These are phyloP conservation scores for Metaphire vulgaris DNA, from an alignment of 1,140 invertebrate genomes.

Conservation along the genomic window DNA sequence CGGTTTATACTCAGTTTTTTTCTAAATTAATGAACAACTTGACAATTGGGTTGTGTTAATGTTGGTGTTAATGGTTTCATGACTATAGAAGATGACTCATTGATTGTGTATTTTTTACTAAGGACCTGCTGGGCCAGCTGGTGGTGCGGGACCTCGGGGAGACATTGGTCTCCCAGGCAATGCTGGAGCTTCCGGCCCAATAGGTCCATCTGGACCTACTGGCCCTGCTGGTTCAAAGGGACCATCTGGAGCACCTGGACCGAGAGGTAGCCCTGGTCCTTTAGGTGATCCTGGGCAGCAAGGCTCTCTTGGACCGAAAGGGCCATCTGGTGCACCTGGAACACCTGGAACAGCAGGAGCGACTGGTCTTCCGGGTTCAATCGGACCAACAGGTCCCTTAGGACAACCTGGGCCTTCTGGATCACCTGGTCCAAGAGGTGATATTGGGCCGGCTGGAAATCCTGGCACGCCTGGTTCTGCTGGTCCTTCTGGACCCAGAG, in stretches of 20 bases:
- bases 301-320: background rate
- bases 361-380: background rate
- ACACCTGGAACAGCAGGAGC: slow-evolving; percentile 61
- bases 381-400: slow-evolving; percentile 12
- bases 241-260: slow-evolving; percentile 8
- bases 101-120: background rate
- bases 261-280: background rate
- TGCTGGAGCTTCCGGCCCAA: background rate
- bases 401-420: slow-evolving; percentile 8
- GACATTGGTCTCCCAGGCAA: slow-evolving; percentile 5
- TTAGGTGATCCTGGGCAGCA: slow-evolving; percentile 5
- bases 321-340: slow-evolving; percentile 55
- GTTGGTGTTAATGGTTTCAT: too few species aligned
- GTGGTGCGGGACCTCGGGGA: slow-evolving; percentile 5
- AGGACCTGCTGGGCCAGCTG: slow-evolving; percentile 11
- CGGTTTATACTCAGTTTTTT: too few species aligned
- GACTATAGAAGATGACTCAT: too few species aligned
- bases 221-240: slow-evolving; percentile 16
- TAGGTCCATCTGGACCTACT: background rate
- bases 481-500: slow-evolving; percentile 19
- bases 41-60: too few species aligned
- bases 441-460: slow-evolving; percentile 18
- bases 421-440: slow-evolving; percentile 26
- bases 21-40: too few species aligned
- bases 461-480: slow-evolving; percentile 18